These are phyloP conservation scores for Drosophila diplacantha DNA, from an alignment of 2,888 invertebrate genomes.

Conservation along the genomic window DNA sequence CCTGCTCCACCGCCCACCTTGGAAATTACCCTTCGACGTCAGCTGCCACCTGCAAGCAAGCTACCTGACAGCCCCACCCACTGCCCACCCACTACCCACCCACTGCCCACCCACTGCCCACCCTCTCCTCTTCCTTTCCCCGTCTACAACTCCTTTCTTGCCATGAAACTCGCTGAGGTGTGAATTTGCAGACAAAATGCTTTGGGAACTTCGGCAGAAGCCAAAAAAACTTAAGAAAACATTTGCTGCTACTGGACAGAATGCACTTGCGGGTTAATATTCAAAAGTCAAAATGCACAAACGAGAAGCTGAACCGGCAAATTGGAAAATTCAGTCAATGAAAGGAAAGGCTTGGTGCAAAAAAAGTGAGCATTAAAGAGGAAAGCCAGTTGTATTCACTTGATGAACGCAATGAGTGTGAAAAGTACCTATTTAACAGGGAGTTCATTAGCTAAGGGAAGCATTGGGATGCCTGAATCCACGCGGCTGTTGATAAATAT, in stretches of 20 bases:
- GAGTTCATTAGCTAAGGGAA: neutral
- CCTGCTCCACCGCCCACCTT: conserved; percentile 15
- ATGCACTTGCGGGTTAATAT: conserved; percentile 20
- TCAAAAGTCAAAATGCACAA: conserved; percentile 15
- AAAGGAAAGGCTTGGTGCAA: neutral
- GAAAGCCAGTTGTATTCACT: neutral
- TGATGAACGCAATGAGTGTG: neutral
- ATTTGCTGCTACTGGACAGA: conserved; percentile 1
- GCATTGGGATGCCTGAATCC: neutral
- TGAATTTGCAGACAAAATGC: conserved; percentile 42
- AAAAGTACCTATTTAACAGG: neutral
- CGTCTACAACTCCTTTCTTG: neutral
- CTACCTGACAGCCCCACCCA: neutral
- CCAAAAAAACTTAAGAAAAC: conserved; percentile 9
- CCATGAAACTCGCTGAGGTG: conserved; percentile 45
- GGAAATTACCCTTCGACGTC: conserved; percentile 13
- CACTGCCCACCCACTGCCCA: neutral
- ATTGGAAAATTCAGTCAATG: conserved; percentile 15
- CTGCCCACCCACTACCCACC: neutral
- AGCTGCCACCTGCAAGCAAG: conserved; percentile 21
- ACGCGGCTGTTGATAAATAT: neutral
- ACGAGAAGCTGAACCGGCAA: conserved; percentile 7
- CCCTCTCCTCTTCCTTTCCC: neutral
- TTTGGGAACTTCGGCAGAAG: conserved; percentile 16
- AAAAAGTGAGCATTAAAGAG: neutral